Evolutionary conservation across 2,797 vertebrate species (phyloP).

Genomic region (Oophaga sylvatica): DNA sequence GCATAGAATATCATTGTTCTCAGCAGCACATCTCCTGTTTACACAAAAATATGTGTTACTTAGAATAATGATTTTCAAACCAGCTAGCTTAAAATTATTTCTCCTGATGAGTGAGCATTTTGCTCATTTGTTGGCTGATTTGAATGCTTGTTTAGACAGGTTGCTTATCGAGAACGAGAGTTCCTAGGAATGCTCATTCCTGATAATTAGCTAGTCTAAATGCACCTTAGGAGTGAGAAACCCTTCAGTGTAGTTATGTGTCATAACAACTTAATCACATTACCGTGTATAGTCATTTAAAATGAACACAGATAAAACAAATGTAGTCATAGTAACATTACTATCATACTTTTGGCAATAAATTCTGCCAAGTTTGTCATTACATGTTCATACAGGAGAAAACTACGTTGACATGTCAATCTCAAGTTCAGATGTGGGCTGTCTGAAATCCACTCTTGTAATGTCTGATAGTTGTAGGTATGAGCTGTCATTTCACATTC

Average conservation of each 20-base stretch:
- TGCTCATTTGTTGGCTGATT: too few species aligned
- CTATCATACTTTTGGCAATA: slow-evolving; percentile 22
- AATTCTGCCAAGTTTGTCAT: slow-evolving; percentile 1
- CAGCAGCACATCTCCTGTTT: too few species aligned
- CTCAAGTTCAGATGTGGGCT: slow-evolving; percentile 18
- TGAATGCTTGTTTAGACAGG: too few species aligned
- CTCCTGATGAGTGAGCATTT: too few species aligned
- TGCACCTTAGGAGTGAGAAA: neutral
- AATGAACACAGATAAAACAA: neutral
- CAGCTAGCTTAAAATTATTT: too few species aligned
- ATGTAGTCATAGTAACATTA: slow-evolving; percentile 19
- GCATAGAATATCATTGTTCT: too few species aligned
- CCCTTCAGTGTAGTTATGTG: neutral
- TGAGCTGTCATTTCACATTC: slow-evolving; percentile 6
- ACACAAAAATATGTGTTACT: too few species aligned
- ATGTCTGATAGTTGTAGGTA: neutral
- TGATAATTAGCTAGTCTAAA: too few species aligned
- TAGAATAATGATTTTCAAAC: too few species aligned
- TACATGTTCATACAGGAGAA: slow-evolving; percentile 42
- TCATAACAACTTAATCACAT: neutral
- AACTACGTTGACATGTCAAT: slow-evolving; percentile 34
- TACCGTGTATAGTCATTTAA: neutral
- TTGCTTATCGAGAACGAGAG: too few species aligned
- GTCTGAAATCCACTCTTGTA: neutral
- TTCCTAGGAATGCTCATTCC: too few species aligned